Evolutionary conservation across 2,113 vertebrate species (phyloP).

Genomic region (Meles meles): DNA sequence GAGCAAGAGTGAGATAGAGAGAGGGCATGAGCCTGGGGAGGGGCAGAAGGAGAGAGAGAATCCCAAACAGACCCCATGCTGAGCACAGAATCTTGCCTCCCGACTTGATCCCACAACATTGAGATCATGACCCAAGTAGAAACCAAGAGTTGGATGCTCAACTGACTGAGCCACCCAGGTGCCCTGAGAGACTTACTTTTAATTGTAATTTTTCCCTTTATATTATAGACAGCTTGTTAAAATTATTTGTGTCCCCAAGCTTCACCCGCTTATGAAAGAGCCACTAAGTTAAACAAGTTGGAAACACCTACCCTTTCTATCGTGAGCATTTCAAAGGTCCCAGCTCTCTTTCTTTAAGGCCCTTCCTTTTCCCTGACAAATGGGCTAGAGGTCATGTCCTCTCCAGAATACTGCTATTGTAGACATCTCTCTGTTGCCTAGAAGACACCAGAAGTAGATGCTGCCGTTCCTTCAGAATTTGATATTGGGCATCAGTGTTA

Average conservation of each 20-base stretch:
- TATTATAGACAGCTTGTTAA: neutral
- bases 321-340: neutral
- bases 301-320: neutral
- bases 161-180: neutral
- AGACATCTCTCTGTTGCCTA: neutral
- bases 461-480: neutral
- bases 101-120: neutral
- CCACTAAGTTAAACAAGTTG: neutral
- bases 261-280: neutral
- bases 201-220: neutral
- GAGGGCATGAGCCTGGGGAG: neutral
- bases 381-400: neutral
- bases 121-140: neutral
- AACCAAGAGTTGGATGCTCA: neutral
- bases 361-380: neutral
- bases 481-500: neutral
- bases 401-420: neutral
- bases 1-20: neutral
- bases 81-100: neutral
- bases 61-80: neutral
- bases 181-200: neutral
- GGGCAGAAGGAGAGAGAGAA: neutral
- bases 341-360: neutral
- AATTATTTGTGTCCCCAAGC: neutral
- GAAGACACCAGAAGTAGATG: neutral